phyloP scores from a whole-genome alignment of 2,113 vertebrate genomes.

The Centropus unirufus region DNA sequence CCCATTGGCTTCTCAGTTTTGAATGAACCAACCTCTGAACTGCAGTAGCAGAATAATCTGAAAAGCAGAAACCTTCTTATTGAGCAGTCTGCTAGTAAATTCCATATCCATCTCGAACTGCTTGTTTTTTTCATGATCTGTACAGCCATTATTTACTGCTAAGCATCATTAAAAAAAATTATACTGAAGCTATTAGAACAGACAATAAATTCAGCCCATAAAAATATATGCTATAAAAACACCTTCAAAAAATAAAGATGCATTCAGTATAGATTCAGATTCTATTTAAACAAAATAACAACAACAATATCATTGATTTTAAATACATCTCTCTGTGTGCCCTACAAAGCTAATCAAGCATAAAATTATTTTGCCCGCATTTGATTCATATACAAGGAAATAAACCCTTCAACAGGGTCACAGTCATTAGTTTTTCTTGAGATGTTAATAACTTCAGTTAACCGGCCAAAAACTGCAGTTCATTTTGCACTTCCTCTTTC shows the following conservation, averaged over 20 bases:
- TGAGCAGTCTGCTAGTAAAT: not conserved
- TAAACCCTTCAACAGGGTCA: not conserved
- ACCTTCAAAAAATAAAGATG: not conserved
- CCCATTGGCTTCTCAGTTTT: not conserved
- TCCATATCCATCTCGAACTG: not conserved
- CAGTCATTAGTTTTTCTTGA: not conserved
- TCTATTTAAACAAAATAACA: not conserved
- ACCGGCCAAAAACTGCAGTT: not conserved
- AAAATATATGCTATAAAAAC: not conserved
- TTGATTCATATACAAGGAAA: not conserved
- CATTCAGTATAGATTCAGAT: not conserved
- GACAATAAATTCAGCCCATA: not conserved
- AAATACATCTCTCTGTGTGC: not conserved
- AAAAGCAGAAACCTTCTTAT: not conserved
- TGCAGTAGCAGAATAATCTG: not conserved
- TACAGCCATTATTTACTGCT: not conserved
- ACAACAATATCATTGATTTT: not conserved
- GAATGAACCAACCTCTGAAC: not conserved
- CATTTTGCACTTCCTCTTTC: not conserved
- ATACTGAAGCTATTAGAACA: not conserved
- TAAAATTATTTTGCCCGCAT: not conserved
- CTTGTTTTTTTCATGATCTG: not conserved
- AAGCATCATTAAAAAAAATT: not conserved
- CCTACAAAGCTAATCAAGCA: not conserved
- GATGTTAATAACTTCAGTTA: not conserved